Evolutionary conservation across 2,113 vertebrate species (phyloP).

Genomic region (Mormyrus lacerda): DNA sequence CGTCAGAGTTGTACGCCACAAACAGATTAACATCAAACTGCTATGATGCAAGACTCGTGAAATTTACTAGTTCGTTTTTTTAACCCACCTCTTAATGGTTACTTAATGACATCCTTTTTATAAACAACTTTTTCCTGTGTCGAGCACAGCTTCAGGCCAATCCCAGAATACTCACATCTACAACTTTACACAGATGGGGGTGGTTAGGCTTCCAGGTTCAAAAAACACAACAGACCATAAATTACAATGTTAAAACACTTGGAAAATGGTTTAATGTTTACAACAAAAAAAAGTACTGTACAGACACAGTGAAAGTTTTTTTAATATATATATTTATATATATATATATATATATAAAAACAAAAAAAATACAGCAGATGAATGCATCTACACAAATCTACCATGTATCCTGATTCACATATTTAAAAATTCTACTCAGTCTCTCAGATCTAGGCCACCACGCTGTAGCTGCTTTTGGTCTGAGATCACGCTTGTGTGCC

Average conservation of each 20-base stretch:
- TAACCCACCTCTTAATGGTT: background rate
- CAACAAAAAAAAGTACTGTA: constrained; percentile 98
- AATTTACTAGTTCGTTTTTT: background rate
- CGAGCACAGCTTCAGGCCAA: background rate
- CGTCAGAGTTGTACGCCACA: background rate
- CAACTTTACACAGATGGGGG: background rate
- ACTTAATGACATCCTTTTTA: background rate
- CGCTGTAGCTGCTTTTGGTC: constrained; percentile 49
- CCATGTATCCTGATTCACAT: constrained; percentile 93
- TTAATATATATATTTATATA: constrained; percentile 76
- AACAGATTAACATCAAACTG: background rate
- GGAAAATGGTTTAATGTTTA: constrained; percentile 99
- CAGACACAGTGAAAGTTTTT: constrained; percentile 93
- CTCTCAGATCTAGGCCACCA: constrained; percentile 69
- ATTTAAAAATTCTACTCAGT: constrained; percentile 80
- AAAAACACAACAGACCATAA: constrained; percentile 31
- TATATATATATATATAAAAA: constrained; percentile 64
- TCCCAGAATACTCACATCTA: background rate
- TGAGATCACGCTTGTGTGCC: constrained; percentile 70
- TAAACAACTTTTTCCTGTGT: background rate
- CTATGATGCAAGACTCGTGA: background rate
- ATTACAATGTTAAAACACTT: constrained; percentile 85
- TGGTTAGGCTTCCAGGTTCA: background rate
- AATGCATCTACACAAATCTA: constrained; percentile 96
- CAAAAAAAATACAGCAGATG: constrained; percentile 97